phyloP scores from a whole-genome alignment of 1,140 invertebrate genomes.

The Pseudoatta argentina region DNA sequence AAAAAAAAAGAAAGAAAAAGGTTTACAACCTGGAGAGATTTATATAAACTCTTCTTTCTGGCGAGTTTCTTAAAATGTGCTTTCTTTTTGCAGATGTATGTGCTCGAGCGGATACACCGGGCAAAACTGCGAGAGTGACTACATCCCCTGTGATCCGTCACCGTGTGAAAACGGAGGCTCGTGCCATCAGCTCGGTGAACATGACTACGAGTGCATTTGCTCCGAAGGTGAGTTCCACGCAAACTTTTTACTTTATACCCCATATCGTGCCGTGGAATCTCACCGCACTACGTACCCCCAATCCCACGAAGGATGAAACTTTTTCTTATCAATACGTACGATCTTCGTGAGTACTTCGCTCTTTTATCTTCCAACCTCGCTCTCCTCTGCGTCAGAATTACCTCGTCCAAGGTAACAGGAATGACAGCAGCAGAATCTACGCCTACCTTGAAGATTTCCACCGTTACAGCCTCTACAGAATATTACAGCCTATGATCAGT shows the following conservation, averaged over 20 bases:
- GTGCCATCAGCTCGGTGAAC: constrained; percentile 91
- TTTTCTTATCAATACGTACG: constrained; percentile 52
- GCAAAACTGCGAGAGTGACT: constrained; percentile 95
- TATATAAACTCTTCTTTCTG: neutral
- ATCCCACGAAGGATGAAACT: constrained; percentile 50
- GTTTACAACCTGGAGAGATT: neutral
- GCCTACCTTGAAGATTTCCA: neutral
- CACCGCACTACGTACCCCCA: neutral
- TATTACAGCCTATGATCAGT: constrained; percentile 17
- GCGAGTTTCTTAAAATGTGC: neutral
- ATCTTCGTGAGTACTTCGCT: constrained; percentile 12
- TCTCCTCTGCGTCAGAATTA: constrained; percentile 6
- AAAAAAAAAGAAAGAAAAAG: neutral
- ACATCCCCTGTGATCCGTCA: constrained; percentile 95
- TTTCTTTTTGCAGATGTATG: constrained; percentile 90
- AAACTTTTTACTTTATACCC: constrained; percentile 18
- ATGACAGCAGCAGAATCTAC: constrained; percentile 29
- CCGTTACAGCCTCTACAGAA: neutral
- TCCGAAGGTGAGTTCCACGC: constrained; percentile 91
- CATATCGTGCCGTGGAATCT: neutral
- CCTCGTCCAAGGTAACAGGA: constrained; percentile 33
- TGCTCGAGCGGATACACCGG: constrained; percentile 96
- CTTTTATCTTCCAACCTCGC: neutral
- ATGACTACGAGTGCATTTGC: constrained; percentile 95
- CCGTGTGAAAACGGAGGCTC: constrained; percentile 96